Evolutionary conservation across 1,140 invertebrate genomes (phyloP), one percentile per base, ranked within the genome.

Genomic region (Bombyx mori): DNA sequence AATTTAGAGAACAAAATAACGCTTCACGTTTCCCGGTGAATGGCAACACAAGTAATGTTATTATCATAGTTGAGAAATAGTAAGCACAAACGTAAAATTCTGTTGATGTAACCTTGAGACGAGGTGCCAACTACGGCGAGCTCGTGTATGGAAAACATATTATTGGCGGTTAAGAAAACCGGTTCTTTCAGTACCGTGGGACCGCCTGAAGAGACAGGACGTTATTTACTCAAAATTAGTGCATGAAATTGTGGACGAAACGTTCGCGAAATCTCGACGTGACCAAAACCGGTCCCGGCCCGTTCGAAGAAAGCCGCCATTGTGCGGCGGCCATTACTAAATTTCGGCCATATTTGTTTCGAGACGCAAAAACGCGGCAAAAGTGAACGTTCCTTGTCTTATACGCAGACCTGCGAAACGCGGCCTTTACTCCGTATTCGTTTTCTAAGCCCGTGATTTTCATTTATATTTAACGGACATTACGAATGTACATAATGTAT

Each of bases 261-360:
- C 26, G 71, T 73, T 79, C 72, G 77, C 72, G 69, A 79, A 79
- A 75, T 70, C 51, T 59, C 57, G 56, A 54, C 71, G 60, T 63
- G 64, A 55, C 68, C 63, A 61, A 73, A 78, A 78, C 80, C 77
- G 73, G 79, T 75, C 66, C 56, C 56, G 50, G 42, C 50, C 55
- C 55, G 61, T 62, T 65, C 63, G 67, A 62, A 65, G 65, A 69
- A 66, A 70, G 65, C 60, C 65, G 66, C 62, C 69, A 65, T 65
- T 65, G 60, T 61, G 66, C 72, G 66, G 64, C 67, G 66, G 71
- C 76, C 76, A 79, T 77, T 66, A 71, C 63, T 68, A 72, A 76
- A 77, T 71, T 82, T 82, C 81, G 76, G 76, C 77, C 76, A 84
- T 84, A 67, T 80, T 83, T 75, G 70, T 76, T 69, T 67, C 68